phyloP scores from a whole-genome alignment of 2,888 invertebrate genomes.

The Fragum sueziense region DNA sequence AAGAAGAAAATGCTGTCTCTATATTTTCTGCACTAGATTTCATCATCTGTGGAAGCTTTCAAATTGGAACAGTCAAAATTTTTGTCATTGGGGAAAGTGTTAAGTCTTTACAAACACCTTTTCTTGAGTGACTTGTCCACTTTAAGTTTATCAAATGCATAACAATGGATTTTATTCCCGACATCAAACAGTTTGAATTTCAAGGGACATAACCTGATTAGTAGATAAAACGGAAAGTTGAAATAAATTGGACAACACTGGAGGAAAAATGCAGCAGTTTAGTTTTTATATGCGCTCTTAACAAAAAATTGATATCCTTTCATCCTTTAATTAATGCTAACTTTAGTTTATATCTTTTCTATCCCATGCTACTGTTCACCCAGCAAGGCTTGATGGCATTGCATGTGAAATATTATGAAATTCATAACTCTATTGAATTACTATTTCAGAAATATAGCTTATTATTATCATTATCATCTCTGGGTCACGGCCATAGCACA shows the following conservation, averaged over 20 bases:
- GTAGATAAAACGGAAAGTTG: constrained; percentile 53
- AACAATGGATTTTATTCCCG: constrained; percentile 55
- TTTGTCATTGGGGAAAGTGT: no score
- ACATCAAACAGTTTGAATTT: constrained; percentile 56
- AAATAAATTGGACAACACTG: constrained; percentile 43
- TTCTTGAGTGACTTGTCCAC: constrained; percentile 19
- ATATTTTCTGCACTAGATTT: no score
- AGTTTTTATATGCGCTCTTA: background rate
- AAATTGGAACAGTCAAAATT: no score
- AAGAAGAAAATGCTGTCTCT: no score
- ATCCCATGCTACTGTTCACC: background rate
- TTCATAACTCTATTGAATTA: no score
- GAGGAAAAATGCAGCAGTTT: constrained; percentile 7
- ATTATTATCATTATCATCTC: no score
- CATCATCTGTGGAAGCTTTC: no score
- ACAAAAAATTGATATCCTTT: background rate
- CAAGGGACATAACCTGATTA: constrained; percentile 43
- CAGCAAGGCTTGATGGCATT: no score
- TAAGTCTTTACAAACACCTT: background rate
- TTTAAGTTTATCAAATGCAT: constrained; percentile 52
- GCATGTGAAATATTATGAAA: no score
- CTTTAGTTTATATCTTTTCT: background rate
- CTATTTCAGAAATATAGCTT: no score
- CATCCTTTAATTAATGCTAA: background rate
- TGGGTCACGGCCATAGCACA: no score